phyloP scores from a whole-genome alignment of 2,113 vertebrate genomes.

The Phyllopteryx taeniolatus region DNA sequence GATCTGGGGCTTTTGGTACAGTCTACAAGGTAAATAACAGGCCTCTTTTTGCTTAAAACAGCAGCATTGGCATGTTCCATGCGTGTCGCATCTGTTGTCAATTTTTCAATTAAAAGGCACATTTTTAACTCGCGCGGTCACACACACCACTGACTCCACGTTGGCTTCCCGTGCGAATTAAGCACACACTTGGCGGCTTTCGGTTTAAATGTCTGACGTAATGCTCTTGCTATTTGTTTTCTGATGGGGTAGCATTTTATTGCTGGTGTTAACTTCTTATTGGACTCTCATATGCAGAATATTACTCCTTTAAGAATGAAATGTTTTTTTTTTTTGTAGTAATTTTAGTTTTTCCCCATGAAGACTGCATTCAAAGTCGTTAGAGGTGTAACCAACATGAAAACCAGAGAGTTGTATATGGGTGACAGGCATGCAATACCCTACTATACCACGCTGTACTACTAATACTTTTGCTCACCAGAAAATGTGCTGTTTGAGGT shows the following conservation, averaged over 20 bases:
- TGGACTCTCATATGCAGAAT: background rate
- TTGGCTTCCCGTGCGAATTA: conserved; percentile 7
- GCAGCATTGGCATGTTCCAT: conserved; percentile 7
- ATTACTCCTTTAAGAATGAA: background rate
- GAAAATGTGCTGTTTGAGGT: no score
- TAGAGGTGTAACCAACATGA: no score
- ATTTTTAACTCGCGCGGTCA: conserved; percentile 48
- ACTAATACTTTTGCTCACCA: no score
- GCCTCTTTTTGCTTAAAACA: conserved; percentile 3
- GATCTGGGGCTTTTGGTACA: conserved; percentile 95
- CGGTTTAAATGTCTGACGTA: background rate
- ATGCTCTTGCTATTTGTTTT: background rate
- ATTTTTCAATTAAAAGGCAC: conserved; percentile 57
- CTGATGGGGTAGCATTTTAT: background rate
- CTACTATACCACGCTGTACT: no score
- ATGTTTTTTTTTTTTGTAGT: background rate
- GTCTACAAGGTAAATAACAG: conserved; percentile 87
- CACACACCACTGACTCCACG: conserved; percentile 17
- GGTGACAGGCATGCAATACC: no score
- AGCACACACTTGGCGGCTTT: conserved; percentile 1
- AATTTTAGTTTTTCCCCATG: no score
- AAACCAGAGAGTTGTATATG: no score
- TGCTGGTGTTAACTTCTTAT: background rate
- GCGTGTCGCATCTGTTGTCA: conserved; percentile 48
- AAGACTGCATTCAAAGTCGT: no score